Conservation (phyloP, 1,140 invertebrate species). For the Fopius arisanus region DNA sequence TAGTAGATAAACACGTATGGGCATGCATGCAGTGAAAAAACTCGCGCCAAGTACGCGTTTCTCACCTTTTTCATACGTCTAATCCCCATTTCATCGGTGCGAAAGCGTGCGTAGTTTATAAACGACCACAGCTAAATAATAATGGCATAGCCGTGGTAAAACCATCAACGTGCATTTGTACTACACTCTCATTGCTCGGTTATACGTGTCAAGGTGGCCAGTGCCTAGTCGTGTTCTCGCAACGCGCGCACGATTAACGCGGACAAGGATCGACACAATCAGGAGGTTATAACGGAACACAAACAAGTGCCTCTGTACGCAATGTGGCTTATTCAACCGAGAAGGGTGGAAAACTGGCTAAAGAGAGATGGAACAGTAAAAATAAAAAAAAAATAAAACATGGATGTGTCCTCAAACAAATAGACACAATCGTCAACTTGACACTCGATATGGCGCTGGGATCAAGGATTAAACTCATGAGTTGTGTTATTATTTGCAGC, state of each 20-base stretch:
- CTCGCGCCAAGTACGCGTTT: too few species aligned
- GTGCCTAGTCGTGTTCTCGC: conserved; percentile 32
- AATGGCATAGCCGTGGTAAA: conserved; percentile 14
- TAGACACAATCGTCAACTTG: background rate
- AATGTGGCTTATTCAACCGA: background rate
- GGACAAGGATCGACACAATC: conserved; percentile 27
- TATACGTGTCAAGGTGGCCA: conserved; percentile 57
- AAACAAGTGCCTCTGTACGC: background rate
- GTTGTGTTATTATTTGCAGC: background rate
- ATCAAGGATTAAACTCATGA: background rate
- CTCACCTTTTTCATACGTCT: too few species aligned
- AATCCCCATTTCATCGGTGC: background rate
- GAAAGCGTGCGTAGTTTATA: background rate
- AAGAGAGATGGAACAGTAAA: background rate
- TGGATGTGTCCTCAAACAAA: background rate
- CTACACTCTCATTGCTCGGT: conserved; percentile 37
- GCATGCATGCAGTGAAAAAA: too few species aligned
- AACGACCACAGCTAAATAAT: conserved; percentile 22
- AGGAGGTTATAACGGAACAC: conserved; percentile 14
- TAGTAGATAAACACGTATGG: too few species aligned
- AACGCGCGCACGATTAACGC: conserved; percentile 34
- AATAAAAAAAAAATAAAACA: background rate
- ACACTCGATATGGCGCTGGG: background rate
- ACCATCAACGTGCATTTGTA: background rate
- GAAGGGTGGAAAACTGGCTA: background rate